A percentile compares a stretch with the other conserved stretches of the same genome.
phyloP scores from a whole-genome alignment of 2,888 invertebrate species.

The Cerceris ruficornis region DNA sequence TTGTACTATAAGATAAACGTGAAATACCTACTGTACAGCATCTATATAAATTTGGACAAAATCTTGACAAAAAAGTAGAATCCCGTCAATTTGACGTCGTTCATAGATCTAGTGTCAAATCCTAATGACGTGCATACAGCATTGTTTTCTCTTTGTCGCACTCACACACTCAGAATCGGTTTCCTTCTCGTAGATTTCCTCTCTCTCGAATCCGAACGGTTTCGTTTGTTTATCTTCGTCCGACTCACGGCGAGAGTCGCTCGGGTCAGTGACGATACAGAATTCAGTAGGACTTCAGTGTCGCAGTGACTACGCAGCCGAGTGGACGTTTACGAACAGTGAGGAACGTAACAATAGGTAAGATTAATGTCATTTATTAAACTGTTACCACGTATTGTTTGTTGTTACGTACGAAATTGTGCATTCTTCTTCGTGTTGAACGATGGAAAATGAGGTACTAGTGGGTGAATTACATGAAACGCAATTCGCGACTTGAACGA shows the following conservation, averaged over 20 bases:
- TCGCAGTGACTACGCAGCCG: slow-evolving; percentile 67
- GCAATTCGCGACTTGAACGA: slow-evolving; percentile 27
- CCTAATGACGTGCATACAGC: too few species aligned
- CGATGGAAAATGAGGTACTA: background rate
- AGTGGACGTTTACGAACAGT: slow-evolving; percentile 17
- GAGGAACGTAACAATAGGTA: slow-evolving; percentile 27
- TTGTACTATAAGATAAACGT: too few species aligned
- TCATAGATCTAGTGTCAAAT: too few species aligned
- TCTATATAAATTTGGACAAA: too few species aligned
- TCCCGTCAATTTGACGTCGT: too few species aligned
- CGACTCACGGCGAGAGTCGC: slow-evolving; percentile 2
- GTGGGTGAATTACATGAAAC: slow-evolving; percentile 20
- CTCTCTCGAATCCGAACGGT: slow-evolving; percentile 1
- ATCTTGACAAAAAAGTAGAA: too few species aligned
- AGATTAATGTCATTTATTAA: slow-evolving; percentile 7
- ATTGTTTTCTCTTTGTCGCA: too few species aligned
- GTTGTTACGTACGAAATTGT: background rate
- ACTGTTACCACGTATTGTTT: background rate
- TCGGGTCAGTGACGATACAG: slow-evolving; percentile 39
- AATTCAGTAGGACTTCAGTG: slow-evolving; percentile 62
- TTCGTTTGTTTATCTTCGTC: slow-evolving; percentile 11
- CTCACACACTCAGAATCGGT: background rate
- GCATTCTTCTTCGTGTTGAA: background rate
- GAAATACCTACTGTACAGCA: too few species aligned
- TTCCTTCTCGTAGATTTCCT: slow-evolving; percentile 3